A percentile compares a stretch with the other conserved stretches of the same genome.
Evolutionary conservation across 2,888 invertebrate genomes (phyloP).

Genomic region (Conomelus anceps): DNA sequence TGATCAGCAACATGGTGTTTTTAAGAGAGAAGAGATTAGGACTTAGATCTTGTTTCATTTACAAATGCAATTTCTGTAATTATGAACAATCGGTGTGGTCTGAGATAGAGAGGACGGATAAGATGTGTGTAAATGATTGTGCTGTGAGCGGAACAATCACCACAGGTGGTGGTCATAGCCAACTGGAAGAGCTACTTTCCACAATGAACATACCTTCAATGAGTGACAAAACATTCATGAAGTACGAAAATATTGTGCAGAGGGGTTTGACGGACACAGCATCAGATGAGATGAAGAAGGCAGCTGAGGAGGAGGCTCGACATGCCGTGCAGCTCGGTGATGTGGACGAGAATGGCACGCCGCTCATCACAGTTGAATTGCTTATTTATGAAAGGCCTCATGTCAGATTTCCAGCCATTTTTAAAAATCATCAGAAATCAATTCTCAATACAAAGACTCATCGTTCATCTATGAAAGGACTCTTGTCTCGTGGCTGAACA

Average conservation of each 20-base stretch:
- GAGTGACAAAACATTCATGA: background rate
- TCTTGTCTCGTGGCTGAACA: too few species aligned
- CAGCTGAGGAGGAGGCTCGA: slow-evolving; percentile 13
- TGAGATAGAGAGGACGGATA: background rate
- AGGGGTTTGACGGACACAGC: slow-evolving; percentile 12
- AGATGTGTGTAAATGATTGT: background rate
- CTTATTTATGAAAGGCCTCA: too few species aligned
- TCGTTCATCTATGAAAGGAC: too few species aligned
- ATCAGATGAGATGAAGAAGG: slow-evolving; percentile 10
- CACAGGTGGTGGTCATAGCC: background rate
- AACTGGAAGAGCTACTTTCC: background rate
- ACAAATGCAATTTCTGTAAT: background rate
- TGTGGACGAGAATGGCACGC: slow-evolving; percentile 30
- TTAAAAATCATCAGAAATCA: too few species aligned
- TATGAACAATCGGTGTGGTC: background rate
- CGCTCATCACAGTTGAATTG: slow-evolving; percentile 35
- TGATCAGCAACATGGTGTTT: background rate
- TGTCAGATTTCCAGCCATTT: too few species aligned
- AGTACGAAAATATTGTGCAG: background rate
- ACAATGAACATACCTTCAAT: background rate
- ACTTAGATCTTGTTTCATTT: background rate
- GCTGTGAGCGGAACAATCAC: background rate
- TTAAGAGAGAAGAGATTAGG: background rate
- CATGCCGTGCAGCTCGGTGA: slow-evolving; percentile 32
- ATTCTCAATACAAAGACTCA: too few species aligned